A percentile compares a stretch with the other conserved stretches of the same genome.
Evolutionary conservation across 1,140 invertebrate genomes (phyloP).

Genomic region (Drosophila gunungcola): DNA sequence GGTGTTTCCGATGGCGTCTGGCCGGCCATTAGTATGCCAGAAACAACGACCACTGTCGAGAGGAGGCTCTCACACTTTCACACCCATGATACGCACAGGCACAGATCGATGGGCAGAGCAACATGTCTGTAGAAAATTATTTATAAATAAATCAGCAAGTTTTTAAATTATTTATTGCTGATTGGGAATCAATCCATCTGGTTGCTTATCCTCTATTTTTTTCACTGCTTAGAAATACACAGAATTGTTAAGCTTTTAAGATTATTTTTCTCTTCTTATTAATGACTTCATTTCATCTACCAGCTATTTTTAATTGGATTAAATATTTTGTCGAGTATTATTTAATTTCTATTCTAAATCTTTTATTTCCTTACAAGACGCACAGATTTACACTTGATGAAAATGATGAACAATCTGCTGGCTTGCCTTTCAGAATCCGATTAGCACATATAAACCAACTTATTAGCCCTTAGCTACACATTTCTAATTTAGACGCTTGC

Average conservation of each 20-base stretch:
- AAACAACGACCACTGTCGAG: constrained; percentile 14
- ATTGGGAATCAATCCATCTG: constrained; percentile 39
- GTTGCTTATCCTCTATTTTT: constrained; percentile 16
- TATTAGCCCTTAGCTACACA: constrained; percentile 1
- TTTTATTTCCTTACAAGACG: too few relatives aligned
- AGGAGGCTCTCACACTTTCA: constrained; percentile 16
- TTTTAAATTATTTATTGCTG: constrained; percentile 40
- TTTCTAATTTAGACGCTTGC: neutral
- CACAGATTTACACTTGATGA: too few relatives aligned
- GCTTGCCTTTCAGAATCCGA: too few relatives aligned
- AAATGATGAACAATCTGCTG: too few relatives aligned
- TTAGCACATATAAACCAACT: too few relatives aligned
- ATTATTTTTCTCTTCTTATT: too few relatives aligned
- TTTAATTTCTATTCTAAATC: too few relatives aligned
- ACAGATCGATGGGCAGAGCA: constrained; percentile 19
- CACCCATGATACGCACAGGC: neutral
- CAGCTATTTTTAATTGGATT: too few relatives aligned
- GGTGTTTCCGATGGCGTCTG: constrained; percentile 72
- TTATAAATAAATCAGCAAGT: constrained; percentile 42
- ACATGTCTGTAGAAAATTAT: constrained; percentile 43
- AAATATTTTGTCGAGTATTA: too few relatives aligned
- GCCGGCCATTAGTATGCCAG: constrained; percentile 63
- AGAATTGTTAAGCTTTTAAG: neutral
- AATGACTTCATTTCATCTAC: too few relatives aligned
- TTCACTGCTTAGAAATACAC: neutral